A percentile compares a stretch with the other conserved stretches of the same genome.
These are phyloP conservation scores for Diplosoma virens DNA, from an alignment of 23 tunicate genomes.

Conservation along the genomic window DNA sequence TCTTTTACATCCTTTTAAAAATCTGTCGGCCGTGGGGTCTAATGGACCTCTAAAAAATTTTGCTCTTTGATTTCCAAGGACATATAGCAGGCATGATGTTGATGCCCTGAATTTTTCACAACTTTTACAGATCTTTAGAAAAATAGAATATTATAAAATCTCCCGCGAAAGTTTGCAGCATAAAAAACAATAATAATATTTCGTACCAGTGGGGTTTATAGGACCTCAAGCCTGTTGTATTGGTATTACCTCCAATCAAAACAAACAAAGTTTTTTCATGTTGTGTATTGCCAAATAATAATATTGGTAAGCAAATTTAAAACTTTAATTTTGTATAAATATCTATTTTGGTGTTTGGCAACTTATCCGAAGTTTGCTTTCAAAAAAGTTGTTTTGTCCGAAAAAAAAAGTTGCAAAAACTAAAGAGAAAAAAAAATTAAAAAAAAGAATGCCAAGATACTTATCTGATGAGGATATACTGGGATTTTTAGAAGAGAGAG, in stretches of 20 bases:
- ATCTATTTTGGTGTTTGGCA: background rate
- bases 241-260: background rate
- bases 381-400: background rate
- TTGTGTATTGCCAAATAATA: background rate
- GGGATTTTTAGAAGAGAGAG: constrained; percentile 1
- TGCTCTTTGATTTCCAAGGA: background rate
- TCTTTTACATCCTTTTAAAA: too few relatives aligned
- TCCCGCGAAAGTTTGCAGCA: background rate
- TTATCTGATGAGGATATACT: background rate
- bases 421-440: background rate
- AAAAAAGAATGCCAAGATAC: constrained; percentile 4
- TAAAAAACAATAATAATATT: background rate
- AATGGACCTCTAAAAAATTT: background rate
- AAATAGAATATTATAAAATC: background rate
- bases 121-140: background rate
- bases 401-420: background rate
- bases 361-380: background rate
- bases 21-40: background rate
- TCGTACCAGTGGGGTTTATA: background rate
- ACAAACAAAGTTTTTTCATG: background rate
- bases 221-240: background rate
- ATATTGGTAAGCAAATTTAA: background rate
- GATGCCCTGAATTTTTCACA: background rate
- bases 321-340: background rate
- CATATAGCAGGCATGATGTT: too few relatives aligned